phyloP scores from a whole-genome alignment of 2,888 invertebrate species.

The Oithona nana region DNA sequence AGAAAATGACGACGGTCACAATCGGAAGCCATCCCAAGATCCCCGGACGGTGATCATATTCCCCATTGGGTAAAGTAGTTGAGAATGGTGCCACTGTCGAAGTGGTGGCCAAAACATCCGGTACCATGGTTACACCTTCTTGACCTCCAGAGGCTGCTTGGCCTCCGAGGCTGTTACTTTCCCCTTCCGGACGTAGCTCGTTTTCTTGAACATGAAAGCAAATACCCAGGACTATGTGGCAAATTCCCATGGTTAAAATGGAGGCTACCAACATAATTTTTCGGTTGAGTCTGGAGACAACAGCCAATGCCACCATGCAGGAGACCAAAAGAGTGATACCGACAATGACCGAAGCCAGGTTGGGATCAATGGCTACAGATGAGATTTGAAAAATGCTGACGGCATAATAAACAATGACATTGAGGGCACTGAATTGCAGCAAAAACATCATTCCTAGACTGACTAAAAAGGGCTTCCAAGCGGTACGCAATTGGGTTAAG shows the following conservation, averaged over 20 bases:
- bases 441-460: constrained; percentile 9
- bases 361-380: constrained; percentile 19
- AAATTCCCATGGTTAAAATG: constrained; percentile 4
- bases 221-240: constrained; percentile 10
- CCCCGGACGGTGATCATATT: background rate
- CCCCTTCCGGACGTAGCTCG: background rate
- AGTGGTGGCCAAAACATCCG: background rate
- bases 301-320: constrained; percentile 3
- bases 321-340: constrained; percentile 27
- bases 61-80: background rate
- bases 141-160: background rate
- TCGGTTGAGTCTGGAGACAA: constrained; percentile 5
- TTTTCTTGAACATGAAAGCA: constrained; percentile 4
- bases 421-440: constrained; percentile 13
- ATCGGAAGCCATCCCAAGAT: constrained; percentile 14
- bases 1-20: background rate
- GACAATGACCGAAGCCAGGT: constrained; percentile 22
- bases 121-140: too few relatives aligned
- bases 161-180: background rate
- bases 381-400: constrained; percentile 27
- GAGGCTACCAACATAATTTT: constrained; percentile 12
- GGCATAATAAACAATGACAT: constrained; percentile 28
- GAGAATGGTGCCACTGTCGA: background rate
- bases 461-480: constrained; percentile 12
- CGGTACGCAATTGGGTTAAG: constrained; percentile 5